These are phyloP conservation scores for Nematopogon swammerdamellus DNA, from an alignment of 2,888 invertebrate genomes.

Conservation along the genomic window DNA sequence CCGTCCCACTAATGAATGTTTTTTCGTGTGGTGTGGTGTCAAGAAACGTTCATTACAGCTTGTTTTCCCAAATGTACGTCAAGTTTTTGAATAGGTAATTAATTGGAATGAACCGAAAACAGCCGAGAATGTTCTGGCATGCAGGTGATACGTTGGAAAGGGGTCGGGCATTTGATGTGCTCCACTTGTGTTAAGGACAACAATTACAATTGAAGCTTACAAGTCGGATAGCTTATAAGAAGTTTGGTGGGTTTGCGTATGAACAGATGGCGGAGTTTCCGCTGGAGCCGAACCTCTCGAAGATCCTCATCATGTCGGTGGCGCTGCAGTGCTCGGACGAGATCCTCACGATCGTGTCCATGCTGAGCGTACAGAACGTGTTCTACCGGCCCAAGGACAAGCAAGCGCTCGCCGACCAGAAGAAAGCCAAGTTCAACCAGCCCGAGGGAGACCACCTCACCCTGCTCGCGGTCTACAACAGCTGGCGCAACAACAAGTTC, in stretches of 20 bases:
- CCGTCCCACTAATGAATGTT: too few species aligned
- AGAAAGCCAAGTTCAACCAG: constrained; percentile 99
- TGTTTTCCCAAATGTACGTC: too few species aligned
- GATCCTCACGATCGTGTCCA: constrained; percentile 96
- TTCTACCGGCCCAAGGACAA: constrained; percentile 91
- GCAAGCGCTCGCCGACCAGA: constrained; percentile 95
- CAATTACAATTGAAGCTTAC: too few species aligned
- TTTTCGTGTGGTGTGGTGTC: too few species aligned
- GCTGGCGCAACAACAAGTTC: constrained; percentile 99
- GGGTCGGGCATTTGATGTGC: too few species aligned
- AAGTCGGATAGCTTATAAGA: too few species aligned
- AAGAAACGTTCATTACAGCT: too few species aligned
- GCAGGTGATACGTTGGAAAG: too few species aligned
- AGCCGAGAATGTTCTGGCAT: too few species aligned
- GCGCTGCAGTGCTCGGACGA: constrained; percentile 97
- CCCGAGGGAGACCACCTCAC: constrained; percentile 98
- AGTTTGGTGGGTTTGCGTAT: constrained; percentile 5
- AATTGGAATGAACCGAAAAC: too few species aligned
- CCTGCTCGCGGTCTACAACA: constrained; percentile 95
- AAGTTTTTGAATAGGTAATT: too few species aligned
- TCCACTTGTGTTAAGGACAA: too few species aligned
- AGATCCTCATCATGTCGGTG: constrained; percentile 99
- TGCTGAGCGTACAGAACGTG: constrained; percentile 98
- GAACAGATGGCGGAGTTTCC: constrained; percentile 99
- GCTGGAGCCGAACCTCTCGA: constrained; percentile 94